Evolutionary conservation across 2,888 invertebrate genomes (phyloP).

Genomic region (Nudaria mundana): DNA sequence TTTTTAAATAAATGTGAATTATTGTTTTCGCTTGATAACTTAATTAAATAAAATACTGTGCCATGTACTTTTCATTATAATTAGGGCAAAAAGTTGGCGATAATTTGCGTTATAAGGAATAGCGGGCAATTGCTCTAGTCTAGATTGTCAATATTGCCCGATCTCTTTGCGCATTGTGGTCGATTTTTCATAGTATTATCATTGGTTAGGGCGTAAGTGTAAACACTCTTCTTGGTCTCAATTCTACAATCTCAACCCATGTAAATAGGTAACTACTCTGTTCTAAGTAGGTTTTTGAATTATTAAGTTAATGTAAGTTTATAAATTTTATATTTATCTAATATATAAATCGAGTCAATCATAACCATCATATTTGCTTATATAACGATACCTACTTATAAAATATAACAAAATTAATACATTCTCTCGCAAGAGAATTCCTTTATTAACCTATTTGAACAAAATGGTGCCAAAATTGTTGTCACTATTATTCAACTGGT

Average conservation of each 20-base stretch:
- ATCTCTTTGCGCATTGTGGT: constrained; percentile 19
- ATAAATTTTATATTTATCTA: constrained; percentile 24
- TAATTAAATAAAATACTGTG: constrained; percentile 25
- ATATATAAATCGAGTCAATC: constrained; percentile 32
- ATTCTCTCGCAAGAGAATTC: too few species aligned
- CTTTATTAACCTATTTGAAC: too few species aligned
- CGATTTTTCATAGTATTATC: constrained; percentile 22
- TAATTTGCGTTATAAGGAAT: constrained; percentile 5
- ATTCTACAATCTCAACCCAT: constrained; percentile 29
- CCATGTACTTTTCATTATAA: constrained; percentile 25
- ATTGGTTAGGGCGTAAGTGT: constrained; percentile 28
- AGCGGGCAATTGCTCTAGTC: constrained; percentile 2
- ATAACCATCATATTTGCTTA: too few species aligned
- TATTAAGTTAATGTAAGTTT: constrained; percentile 12
- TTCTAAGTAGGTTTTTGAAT: constrained; percentile 19
- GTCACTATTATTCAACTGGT: not conserved
- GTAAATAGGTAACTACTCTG: constrained; percentile 36
- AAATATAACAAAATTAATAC: too few species aligned
- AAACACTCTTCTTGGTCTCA: constrained; percentile 37
- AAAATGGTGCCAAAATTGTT: too few species aligned
- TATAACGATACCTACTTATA: too few species aligned
- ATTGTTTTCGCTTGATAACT: constrained; percentile 25
- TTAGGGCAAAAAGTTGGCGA: constrained; percentile 22
- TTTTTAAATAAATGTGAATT: constrained; percentile 27
- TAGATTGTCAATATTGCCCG: not conserved